Evolutionary conservation across 2,888 invertebrate genomes (phyloP).

Genomic region (Drosophila flavopinicola): DNA sequence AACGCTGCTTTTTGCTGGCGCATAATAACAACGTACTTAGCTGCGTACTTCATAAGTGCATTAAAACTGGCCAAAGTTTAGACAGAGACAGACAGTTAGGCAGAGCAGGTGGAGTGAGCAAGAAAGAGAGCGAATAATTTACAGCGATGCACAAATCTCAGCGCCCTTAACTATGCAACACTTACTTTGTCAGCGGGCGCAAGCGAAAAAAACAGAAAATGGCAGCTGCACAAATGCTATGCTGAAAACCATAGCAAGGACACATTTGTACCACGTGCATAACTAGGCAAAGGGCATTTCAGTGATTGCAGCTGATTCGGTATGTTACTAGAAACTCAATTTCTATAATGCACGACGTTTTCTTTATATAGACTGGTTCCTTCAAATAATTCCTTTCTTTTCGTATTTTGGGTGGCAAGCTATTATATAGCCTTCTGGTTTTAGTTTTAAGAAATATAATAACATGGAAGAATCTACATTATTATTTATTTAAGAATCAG

Average conservation of each 20-base stretch:
- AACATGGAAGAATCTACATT: too few species aligned
- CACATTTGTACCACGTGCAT: slow-evolving; percentile 19
- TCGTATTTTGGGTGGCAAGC: too few species aligned
- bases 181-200: slow-evolving; percentile 57
- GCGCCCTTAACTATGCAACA: slow-evolving; percentile 67
- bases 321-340: background rate
- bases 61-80: slow-evolving; percentile 64
- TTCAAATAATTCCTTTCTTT: too few species aligned
- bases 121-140: slow-evolving; percentile 30
- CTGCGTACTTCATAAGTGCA: slow-evolving; percentile 65
- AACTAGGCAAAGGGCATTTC: background rate
- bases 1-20: slow-evolving; percentile 26
- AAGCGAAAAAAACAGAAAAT: slow-evolving; percentile 32
- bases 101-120: background rate
- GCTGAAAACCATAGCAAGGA: slow-evolving; percentile 42
- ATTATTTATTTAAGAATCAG: too few species aligned
- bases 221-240: slow-evolving; percentile 42
- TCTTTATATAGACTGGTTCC: too few species aligned
- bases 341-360: too few species aligned
- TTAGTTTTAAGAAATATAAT: too few species aligned
- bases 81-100: slow-evolving; percentile 15
- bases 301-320: background rate
- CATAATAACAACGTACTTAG: slow-evolving; percentile 34
- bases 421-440: too few species aligned
- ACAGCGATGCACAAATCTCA: slow-evolving; percentile 46